Conservation (phyloP, 2,888 invertebrate genomes). For the Lycaena phlaeas region DNA sequence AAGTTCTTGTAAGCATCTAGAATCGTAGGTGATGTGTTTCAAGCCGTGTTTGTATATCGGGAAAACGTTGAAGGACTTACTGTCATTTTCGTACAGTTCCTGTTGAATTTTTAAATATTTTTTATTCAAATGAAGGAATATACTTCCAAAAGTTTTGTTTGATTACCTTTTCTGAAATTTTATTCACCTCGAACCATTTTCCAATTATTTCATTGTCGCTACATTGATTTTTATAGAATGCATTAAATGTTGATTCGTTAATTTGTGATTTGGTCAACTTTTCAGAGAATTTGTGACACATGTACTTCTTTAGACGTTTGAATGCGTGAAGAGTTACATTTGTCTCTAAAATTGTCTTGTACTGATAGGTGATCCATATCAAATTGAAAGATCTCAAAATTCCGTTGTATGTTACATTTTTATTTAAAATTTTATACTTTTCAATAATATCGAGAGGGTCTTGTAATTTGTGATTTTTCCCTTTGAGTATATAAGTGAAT, state of each 20-base stretch:
- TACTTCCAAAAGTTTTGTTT: constrained; percentile 1
- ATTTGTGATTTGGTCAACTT: not conserved
- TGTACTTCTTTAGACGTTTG: not conserved
- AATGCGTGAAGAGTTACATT: not conserved
- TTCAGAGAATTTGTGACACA: not conserved
- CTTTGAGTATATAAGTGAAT: not conserved
- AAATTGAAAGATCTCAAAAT: not conserved
- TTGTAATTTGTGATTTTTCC: not conserved
- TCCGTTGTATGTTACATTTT: not conserved
- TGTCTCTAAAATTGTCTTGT: not conserved
- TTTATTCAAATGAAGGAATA: no score
- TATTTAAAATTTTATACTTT: not conserved
- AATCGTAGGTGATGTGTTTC: not conserved
- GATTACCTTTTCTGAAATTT: not conserved
- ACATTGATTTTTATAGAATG: not conserved
- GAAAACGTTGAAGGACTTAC: not conserved
- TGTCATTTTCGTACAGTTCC: not conserved
- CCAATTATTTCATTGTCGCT: not conserved
- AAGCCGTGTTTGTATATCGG: not conserved
- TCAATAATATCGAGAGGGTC: not conserved
- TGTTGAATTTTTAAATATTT: not conserved
- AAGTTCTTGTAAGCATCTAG: not conserved
- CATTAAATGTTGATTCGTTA: not conserved
- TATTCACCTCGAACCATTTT: not conserved
- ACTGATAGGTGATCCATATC: not conserved